phyloP scores from a whole-genome alignment of 2,797 vertebrate genomes.

The Pseudocheirus occidentalis region DNA sequence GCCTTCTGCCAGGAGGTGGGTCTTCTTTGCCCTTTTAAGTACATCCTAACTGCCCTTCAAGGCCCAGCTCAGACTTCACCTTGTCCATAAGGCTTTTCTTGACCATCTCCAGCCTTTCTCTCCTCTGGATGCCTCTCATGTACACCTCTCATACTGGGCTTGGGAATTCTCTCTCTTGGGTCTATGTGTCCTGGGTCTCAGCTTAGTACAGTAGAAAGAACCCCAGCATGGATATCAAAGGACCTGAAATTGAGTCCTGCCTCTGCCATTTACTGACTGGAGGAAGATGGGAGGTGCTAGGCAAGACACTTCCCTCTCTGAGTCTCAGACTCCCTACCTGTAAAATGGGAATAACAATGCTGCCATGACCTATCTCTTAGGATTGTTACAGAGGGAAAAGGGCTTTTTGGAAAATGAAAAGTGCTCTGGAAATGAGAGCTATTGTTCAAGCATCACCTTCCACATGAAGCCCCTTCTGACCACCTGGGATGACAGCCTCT shows the following conservation, averaged over 20 bases:
- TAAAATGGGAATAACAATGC: not conserved
- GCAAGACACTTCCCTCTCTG: not conserved
- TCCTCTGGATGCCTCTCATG: too few species aligned
- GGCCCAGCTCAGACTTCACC: not conserved
- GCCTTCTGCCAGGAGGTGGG: not conserved
- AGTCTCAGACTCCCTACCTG: not conserved
- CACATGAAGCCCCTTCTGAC: not conserved
- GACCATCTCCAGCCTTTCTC: not conserved
- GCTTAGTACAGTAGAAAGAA: not conserved
- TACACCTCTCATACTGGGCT: not conserved
- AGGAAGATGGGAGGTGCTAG: not conserved
- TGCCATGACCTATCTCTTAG: not conserved
- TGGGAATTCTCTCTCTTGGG: not conserved
- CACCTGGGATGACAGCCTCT: not conserved
- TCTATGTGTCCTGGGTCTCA: not conserved
- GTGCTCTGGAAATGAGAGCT: not conserved
- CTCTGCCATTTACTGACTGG: not conserved
- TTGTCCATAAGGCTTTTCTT: not conserved
- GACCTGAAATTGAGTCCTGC: not conserved
- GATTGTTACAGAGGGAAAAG: not conserved
- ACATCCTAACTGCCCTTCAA: too few species aligned
- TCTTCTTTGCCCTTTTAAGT: not conserved
- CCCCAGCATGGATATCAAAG: not conserved
- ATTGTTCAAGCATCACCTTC: not conserved
- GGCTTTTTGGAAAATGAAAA: not conserved